Evolutionary conservation across 2,888 invertebrate species (phyloP).

Genomic region (Nemurella pictetii): DNA sequence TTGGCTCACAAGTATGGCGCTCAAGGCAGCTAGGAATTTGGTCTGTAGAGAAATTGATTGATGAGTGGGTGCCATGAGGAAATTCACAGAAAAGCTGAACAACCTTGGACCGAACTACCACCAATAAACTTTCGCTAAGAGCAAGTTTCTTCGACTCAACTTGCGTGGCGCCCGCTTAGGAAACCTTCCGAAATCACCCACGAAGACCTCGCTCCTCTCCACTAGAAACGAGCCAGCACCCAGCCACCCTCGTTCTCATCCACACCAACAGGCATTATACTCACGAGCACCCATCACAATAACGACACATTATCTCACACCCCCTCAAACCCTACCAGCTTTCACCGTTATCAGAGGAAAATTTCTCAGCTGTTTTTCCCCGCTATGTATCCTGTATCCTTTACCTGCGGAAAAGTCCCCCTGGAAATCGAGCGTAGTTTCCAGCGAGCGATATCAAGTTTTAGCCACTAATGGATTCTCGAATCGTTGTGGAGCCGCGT

Average conservation of each 20-base stretch:
- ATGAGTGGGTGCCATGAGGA: background rate
- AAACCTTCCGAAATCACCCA: too few relatives aligned
- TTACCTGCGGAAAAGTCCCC: background rate
- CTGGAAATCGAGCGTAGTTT: background rate
- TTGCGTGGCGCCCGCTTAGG: background rate
- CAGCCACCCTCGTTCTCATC: too few relatives aligned
- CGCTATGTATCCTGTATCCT: background rate
- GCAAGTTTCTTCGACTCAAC: background rate
- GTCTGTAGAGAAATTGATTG: background rate
- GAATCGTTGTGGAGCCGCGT: background rate
- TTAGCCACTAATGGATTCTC: conserved; percentile 14
- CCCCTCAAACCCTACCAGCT: background rate
- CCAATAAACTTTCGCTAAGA: background rate
- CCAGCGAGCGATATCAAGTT: conserved; percentile 12
- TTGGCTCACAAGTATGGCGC: too few relatives aligned
- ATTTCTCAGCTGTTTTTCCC: background rate
- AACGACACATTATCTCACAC: background rate
- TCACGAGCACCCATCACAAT: background rate
- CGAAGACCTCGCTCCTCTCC: too few relatives aligned
- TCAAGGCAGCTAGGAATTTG: too few relatives aligned
- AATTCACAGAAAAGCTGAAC: background rate
- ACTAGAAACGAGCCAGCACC: too few relatives aligned
- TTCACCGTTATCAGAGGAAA: background rate
- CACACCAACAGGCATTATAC: background rate
- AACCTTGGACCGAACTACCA: background rate